phyloP scores from a whole-genome alignment of 2,888 invertebrate species.

The Periphyllus acericola region DNA sequence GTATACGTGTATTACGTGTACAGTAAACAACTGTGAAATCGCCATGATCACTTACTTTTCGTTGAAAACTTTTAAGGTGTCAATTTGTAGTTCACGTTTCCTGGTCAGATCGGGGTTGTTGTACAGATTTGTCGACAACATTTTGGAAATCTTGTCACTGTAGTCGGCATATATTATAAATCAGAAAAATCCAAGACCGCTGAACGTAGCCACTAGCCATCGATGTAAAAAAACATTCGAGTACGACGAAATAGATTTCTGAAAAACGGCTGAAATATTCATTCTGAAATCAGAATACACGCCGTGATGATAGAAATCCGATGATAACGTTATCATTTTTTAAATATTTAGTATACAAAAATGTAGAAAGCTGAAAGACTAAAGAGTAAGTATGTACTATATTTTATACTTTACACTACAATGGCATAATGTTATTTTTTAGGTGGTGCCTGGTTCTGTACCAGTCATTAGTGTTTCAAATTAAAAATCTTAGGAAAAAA shows the following conservation, averaged over 20 bases:
- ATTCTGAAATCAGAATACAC: too few species aligned
- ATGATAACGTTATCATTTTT: conserved; percentile 36
- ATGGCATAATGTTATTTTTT: background rate
- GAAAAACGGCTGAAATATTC: background rate
- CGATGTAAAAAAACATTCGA: background rate
- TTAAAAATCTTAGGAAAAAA: background rate
- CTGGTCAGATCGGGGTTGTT: conserved; percentile 55
- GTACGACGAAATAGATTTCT: background rate
- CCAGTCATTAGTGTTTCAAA: background rate
- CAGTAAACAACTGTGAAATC: background rate
- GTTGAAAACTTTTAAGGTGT: conserved; percentile 84
- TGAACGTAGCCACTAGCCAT: background rate
- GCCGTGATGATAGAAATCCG: background rate
- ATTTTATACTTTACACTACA: too few species aligned
- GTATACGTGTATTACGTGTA: background rate
- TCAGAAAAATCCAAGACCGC: background rate
- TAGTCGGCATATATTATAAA: background rate
- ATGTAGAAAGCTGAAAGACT: too few species aligned
- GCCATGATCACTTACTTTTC: conserved; percentile 73
- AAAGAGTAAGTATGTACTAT: too few species aligned
- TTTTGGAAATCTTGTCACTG: conserved; percentile 15
- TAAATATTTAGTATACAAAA: background rate
- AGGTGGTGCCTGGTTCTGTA: background rate
- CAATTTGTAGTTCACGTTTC: conserved; percentile 73
- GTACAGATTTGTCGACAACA: conserved; percentile 43